Conservation (phyloP, 2,797 vertebrate genomes). For the Siniperca undulata region DNA sequence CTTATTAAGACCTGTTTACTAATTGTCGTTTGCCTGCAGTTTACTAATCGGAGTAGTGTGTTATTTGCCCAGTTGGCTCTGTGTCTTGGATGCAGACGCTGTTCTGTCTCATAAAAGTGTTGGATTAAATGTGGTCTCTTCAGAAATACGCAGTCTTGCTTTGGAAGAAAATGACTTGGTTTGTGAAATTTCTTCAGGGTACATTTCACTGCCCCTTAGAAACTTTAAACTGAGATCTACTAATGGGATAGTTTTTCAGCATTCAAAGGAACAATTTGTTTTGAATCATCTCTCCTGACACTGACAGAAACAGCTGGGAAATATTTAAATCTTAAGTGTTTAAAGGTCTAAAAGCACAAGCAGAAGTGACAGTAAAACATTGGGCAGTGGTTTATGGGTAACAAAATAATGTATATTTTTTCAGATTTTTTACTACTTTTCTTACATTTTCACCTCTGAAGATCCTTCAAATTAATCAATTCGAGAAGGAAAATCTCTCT, state of each 20-base stretch:
- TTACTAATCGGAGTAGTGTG: neutral
- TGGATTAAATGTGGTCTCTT: neutral
- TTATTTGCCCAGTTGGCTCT: conserved; percentile 4
- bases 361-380: too few relatives aligned
- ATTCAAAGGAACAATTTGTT: neutral
- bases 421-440: neutral
- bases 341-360: neutral
- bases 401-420: neutral
- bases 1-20: neutral
- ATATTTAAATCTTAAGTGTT: neutral
- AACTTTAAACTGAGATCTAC: neutral
- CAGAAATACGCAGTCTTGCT: neutral
- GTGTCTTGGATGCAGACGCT: neutral
- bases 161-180: conserved; percentile 1
- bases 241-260: neutral
- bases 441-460: neutral
- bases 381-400: neutral
- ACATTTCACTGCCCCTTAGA: neutral
- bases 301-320: neutral
- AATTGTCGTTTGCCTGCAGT: neutral
- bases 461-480: neutral
- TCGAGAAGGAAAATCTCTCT: neutral
- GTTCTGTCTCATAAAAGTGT: neutral
- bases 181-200: neutral
- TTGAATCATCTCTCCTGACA: neutral